These are phyloP conservation scores for Pelobates fuscus DNA, from an alignment of 2,113 vertebrate genomes.

Conservation along the genomic window DNA sequence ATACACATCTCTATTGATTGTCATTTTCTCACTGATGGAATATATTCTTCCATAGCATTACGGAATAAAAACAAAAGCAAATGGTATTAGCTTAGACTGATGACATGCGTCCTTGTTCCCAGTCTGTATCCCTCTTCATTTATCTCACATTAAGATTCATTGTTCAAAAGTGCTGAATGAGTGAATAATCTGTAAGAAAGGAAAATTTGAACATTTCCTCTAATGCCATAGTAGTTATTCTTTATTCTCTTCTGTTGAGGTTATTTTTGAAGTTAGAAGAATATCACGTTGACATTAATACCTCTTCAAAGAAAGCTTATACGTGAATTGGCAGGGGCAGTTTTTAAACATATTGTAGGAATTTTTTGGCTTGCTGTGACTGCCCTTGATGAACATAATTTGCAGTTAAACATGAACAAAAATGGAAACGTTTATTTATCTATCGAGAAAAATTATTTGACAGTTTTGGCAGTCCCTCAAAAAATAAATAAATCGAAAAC, in stretches of 20 bases:
- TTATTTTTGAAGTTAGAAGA: slow-evolving; percentile 37
- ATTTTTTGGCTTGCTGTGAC: slow-evolving; percentile 38
- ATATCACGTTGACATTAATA: slow-evolving; percentile 43
- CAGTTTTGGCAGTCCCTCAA: slow-evolving; percentile 37
- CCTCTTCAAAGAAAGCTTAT: slow-evolving; percentile 44
- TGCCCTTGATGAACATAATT: slow-evolving; percentile 33
- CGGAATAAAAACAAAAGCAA: slow-evolving; percentile 36
- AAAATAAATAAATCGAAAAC: slow-evolving; percentile 24
- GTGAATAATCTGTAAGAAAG: slow-evolving; percentile 41
- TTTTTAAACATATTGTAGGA: slow-evolving; percentile 33
- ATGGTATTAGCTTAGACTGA: slow-evolving; percentile 28
- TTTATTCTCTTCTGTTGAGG: slow-evolving; percentile 35
- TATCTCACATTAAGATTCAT: slow-evolving; percentile 40
- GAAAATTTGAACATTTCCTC: slow-evolving; percentile 29
- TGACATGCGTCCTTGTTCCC: slow-evolving; percentile 36
- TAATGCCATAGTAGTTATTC: slow-evolving; percentile 38
- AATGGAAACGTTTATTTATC: slow-evolving; percentile 33
- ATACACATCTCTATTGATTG: slow-evolving; percentile 30
- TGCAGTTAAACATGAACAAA: slow-evolving; percentile 41
- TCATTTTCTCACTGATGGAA: background rate
- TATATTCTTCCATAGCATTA: background rate
- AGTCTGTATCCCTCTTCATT: slow-evolving; percentile 18
- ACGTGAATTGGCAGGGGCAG: slow-evolving; percentile 28
- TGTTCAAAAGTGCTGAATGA: slow-evolving; percentile 46
- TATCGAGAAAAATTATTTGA: slow-evolving; percentile 26